Evolutionary conservation across 2,797 vertebrate species (phyloP).

Genomic region (Meriones psammophilus): DNA sequence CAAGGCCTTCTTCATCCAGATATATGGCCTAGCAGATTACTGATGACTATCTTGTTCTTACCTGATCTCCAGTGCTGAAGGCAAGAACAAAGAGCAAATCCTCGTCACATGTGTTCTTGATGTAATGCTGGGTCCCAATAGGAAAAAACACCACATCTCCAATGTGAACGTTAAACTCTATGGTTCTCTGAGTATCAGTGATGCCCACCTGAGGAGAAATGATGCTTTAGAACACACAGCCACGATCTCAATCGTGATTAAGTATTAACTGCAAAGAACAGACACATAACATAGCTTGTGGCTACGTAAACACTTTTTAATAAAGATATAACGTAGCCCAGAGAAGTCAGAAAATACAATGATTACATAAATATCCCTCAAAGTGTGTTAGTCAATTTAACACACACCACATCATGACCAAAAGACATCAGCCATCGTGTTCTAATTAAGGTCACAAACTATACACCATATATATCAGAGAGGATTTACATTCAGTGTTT

Average conservation of each 20-base stretch:
- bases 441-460: constrained; percentile 22
- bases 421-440: neutral
- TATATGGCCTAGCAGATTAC: neutral
- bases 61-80: constrained; percentile 87
- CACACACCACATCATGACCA: neutral
- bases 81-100: constrained; percentile 86
- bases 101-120: constrained; percentile 85
- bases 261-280: constrained; percentile 1
- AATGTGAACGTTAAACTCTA: constrained; percentile 82
- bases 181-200: constrained; percentile 65
- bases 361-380: neutral
- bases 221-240: constrained; percentile 17
- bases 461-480: neutral
- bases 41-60: constrained; percentile 60
- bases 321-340: neutral
- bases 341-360: neutral
- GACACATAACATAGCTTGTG: neutral
- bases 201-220: constrained; percentile 78
- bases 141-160: constrained; percentile 89
- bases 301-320: neutral
- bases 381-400: neutral
- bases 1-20: neutral
- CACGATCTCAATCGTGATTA: neutral
- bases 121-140: constrained; percentile 85
- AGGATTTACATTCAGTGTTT: neutral